These are phyloP conservation scores for Zaprionus capensis DNA, from an alignment of 1,140 invertebrate species.

Conservation along the genomic window DNA sequence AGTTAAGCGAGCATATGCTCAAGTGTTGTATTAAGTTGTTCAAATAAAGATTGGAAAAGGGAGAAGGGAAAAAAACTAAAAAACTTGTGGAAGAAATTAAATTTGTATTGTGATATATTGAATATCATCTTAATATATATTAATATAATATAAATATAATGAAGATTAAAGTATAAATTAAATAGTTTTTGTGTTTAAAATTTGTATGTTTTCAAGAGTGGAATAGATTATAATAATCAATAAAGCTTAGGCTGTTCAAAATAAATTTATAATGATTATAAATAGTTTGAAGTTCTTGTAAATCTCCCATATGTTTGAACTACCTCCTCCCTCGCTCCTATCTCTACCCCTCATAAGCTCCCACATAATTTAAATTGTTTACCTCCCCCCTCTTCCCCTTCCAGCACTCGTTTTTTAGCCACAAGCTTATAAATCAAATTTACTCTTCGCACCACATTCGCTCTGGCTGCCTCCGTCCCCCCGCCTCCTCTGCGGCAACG, in stretches of 20 bases:
- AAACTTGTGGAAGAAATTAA: neutral
- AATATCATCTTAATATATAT: no score
- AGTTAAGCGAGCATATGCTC: conserved; percentile 57
- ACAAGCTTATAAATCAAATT: conserved; percentile 65
- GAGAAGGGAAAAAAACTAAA: neutral
- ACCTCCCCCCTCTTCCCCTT: neutral
- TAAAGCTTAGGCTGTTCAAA: neutral
- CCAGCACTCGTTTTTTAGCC: conserved; percentile 2
- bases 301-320: neutral
- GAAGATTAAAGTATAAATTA: no score
- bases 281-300: neutral
- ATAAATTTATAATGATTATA: neutral
- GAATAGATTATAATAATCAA: neutral
- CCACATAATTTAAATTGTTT: neutral
- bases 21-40: neutral
- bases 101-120: no score
- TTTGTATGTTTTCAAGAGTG: no score
- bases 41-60: neutral
- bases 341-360: neutral
- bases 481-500: conserved; percentile 3
- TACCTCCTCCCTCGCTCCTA: neutral
- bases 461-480: neutral
- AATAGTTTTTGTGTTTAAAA: no score
- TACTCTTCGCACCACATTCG: conserved; percentile 75
- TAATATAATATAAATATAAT: no score